Conservation (phyloP, 2,113 vertebrate species). For the crab-eating macaque (Macaca fascicularis) region DNA sequence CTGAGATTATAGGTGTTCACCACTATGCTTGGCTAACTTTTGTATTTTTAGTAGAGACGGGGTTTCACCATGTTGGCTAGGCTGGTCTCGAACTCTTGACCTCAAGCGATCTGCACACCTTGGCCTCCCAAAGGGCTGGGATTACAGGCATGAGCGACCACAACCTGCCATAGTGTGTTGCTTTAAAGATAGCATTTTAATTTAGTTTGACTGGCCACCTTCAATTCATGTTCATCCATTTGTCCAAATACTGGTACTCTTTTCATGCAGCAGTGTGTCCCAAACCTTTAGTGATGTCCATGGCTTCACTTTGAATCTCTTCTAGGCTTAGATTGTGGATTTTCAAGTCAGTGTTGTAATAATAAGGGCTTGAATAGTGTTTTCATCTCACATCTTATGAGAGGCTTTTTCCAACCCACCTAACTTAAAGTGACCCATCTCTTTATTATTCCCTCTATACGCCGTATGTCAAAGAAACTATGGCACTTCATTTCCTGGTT, state of each 20-base stretch:
- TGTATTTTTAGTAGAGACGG: too few relatives aligned
- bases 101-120: too few relatives aligned
- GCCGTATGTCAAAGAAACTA: neutral
- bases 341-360: neutral
- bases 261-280: neutral
- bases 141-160: too few relatives aligned
- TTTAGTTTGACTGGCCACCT: slow-evolving; percentile 12
- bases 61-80: too few relatives aligned
- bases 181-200: slow-evolving; percentile 22
- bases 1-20: too few relatives aligned
- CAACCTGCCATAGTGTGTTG: neutral
- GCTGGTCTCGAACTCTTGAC: too few relatives aligned
- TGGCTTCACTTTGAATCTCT: neutral
- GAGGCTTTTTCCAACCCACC: neutral
- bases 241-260: neutral
- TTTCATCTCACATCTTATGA: neutral
- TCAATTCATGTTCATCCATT: neutral
- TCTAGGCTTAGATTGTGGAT: neutral
- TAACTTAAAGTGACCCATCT: neutral
- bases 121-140: too few relatives aligned
- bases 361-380: neutral
- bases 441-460: neutral
- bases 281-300: neutral
- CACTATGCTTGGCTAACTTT: too few relatives aligned
- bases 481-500: neutral